phyloP scores from a whole-genome alignment of 2,113 vertebrate genomes.

The Equus przewalskii region DNA sequence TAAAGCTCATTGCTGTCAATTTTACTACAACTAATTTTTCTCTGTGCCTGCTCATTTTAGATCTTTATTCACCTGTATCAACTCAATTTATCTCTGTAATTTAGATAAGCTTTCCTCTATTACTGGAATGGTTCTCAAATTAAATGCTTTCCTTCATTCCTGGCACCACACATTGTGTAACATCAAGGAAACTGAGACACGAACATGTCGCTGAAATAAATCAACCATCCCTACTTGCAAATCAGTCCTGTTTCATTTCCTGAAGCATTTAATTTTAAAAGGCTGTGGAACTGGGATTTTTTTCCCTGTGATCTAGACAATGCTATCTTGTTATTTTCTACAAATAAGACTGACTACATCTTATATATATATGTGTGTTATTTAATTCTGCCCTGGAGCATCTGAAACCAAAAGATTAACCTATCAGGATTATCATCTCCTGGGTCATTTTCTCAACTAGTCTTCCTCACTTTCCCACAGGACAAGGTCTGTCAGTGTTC shows the following conservation, averaged over 20 bases:
- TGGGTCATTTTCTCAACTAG: slow-evolving; percentile 17
- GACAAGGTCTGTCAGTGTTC: not conserved
- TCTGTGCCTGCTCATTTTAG: not conserved
- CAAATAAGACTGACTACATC: not conserved
- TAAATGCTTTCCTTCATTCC: not conserved
- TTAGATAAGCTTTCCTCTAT: not conserved
- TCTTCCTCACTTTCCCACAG: slow-evolving; percentile 72
- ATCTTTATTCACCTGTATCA: not conserved
- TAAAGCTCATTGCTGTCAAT: not conserved
- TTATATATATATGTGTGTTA: not conserved
- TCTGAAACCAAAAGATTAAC: slow-evolving; percentile 59
- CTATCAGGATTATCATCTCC: slow-evolving; percentile 53
- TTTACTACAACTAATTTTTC: not conserved
- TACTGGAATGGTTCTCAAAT: not conserved
- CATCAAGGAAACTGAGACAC: not conserved
- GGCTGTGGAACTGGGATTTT: not conserved
- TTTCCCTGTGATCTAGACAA: not conserved
- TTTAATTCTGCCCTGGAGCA: slow-evolving; percentile 1
- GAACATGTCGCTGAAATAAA: not conserved
- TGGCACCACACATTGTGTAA: not conserved
- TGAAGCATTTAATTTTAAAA: slow-evolving; percentile 18
- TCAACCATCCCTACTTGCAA: not conserved
- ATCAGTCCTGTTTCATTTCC: not conserved
- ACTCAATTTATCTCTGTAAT: not conserved
- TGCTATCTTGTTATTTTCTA: slow-evolving; percentile 29